Percentiles rank a stretch among this genome's conserved stretches.
phyloP scores from a whole-genome alignment of 2,888 invertebrate genomes.

The Steromphala cineraria region DNA sequence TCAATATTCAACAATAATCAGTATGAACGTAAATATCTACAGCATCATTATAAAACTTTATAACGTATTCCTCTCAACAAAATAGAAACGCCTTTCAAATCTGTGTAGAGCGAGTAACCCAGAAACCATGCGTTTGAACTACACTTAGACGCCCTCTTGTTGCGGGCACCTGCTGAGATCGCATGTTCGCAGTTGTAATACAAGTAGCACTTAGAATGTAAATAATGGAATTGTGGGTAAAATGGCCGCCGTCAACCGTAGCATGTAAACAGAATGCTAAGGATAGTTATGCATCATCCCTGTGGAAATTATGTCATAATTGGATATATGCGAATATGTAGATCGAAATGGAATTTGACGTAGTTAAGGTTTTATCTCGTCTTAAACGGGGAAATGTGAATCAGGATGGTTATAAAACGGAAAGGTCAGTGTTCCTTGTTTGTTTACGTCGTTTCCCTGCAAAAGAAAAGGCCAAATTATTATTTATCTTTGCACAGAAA shows the following conservation, averaged over 20 bases:
- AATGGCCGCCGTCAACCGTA: constrained; percentile 20
- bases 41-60: too few relatives aligned
- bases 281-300: constrained; percentile 24
- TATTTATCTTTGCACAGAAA: too few relatives aligned
- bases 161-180: not conserved
- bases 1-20: too few relatives aligned
- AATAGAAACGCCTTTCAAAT: too few relatives aligned
- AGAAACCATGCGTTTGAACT: too few relatives aligned
- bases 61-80: too few relatives aligned
- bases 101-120: too few relatives aligned
- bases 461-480: not conserved
- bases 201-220: not conserved
- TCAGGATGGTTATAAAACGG: constrained; percentile 61
- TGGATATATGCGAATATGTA: constrained; percentile 29
- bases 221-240: constrained; percentile 1
- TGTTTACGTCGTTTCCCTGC: constrained; percentile 16
- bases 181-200: not conserved
- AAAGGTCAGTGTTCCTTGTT: constrained; percentile 50
- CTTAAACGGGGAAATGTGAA: constrained; percentile 24
- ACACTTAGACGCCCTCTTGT: too few relatives aligned
- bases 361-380: not conserved
- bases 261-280: too few relatives aligned
- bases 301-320: constrained; percentile 34
- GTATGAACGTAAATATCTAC: too few relatives aligned
- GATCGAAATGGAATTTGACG: not conserved